Conservation (phyloP, 1,140 invertebrate species). For the Reticulitermes speratus region DNA sequence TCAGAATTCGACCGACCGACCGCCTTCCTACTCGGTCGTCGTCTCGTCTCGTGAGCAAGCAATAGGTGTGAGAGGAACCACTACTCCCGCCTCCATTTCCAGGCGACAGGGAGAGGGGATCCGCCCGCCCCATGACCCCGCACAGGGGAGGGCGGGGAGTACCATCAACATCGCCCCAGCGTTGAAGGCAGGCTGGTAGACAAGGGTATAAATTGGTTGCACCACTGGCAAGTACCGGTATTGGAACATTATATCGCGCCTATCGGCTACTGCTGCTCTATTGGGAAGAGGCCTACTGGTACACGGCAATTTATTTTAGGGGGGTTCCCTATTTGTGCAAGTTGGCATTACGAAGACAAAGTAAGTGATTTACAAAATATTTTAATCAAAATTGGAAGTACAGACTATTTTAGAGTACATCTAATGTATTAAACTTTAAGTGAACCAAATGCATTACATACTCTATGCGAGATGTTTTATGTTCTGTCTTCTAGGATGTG, state of each 20-base stretch:
- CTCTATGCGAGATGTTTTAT: too few species aligned
- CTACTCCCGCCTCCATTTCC: background rate
- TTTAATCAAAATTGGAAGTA: too few species aligned
- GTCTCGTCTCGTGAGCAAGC: too few species aligned
- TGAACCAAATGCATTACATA: too few species aligned
- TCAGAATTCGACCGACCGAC: background rate
- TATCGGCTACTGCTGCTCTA: background rate
- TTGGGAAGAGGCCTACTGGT: background rate
- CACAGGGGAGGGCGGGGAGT: background rate
- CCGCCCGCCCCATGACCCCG: slow-evolving; percentile 1
- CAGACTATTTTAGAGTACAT: too few species aligned
- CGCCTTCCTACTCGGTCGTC: background rate
- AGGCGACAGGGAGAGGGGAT: background rate
- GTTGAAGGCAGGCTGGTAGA: background rate
- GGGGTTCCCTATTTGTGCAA: too few species aligned
- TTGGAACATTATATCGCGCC: background rate
- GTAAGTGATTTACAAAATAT: too few species aligned
- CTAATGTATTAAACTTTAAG: too few species aligned
- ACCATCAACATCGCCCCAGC: background rate
- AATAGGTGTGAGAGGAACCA: background rate
- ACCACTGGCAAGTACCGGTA: background rate
- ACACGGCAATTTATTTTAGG: too few species aligned
- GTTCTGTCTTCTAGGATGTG: too few species aligned
- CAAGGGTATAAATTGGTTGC: slow-evolving; percentile 15
- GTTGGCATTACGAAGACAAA: too few species aligned